Conservation (phyloP, 30 jellyfish, hydroid and myxozoan species). For the Aurelia aurita region DNA sequence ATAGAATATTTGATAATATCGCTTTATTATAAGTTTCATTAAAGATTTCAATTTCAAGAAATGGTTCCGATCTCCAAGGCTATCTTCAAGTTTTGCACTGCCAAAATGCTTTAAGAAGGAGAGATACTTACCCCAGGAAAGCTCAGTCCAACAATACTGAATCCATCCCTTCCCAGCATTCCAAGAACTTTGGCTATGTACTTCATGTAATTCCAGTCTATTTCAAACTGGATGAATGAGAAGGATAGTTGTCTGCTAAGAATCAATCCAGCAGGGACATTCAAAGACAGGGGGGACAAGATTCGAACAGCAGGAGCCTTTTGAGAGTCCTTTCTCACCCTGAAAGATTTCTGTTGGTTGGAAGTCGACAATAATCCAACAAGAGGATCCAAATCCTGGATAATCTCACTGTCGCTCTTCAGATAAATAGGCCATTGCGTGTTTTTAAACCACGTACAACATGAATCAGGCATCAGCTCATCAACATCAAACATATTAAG, state of each 20-base stretch:
- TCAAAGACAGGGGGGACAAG: slow-evolving; percentile 48
- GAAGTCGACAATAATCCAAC: slow-evolving; percentile 28
- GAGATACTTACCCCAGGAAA: slow-evolving; percentile 70
- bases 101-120: not conserved
- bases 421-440: slow-evolving; percentile 75
- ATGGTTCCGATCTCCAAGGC: too few relatives aligned
- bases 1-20: too few relatives aligned
- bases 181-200: slow-evolving; percentile 43
- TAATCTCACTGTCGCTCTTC: slow-evolving; percentile 1
- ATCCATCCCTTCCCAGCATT: slow-evolving; percentile 50
- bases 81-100: too few relatives aligned
- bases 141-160: slow-evolving; percentile 61
- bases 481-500: slow-evolving; percentile 53
- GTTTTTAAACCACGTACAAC: slow-evolving; percentile 47
- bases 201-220: slow-evolving; percentile 50
- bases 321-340: slow-evolving; percentile 1
- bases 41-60: too few relatives aligned
- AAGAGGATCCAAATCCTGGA: slow-evolving; percentile 24
- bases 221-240: slow-evolving; percentile 27
- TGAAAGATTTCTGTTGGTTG: slow-evolving; percentile 28
- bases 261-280: slow-evolving; percentile 54
- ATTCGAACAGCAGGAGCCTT: slow-evolving; percentile 2
- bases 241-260: slow-evolving; percentile 33
- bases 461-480: slow-evolving; percentile 63
- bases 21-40: too few relatives aligned